Base-by-base conservation (phyloP, 2,888 invertebrate species). In the Orthonevra nobilis region DNA sequence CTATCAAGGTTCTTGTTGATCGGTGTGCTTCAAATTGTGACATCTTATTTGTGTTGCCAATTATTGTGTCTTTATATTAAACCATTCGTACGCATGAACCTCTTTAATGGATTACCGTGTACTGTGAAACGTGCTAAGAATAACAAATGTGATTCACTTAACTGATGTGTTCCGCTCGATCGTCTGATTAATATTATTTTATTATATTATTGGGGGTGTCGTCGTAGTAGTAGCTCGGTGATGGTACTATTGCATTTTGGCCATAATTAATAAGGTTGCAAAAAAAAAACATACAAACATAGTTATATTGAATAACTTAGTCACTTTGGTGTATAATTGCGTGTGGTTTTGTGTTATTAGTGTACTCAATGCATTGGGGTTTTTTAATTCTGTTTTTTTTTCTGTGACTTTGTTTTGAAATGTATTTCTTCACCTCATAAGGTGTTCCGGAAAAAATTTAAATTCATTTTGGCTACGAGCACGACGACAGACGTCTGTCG, bases 181-280 rank as follows among this genome's bases (percentile, higher is more conserved):
- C 42, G 42, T 20, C 56, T 58, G 56, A 17, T 17, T 48, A 17
- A 17, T n/a, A n/a, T n/a, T n/a, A n/a, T n/a, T n/a, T n/a, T n/a
- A n/a, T n/a, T n/a, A n/a, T n/a, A n/a, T n/a, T n/a, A n/a, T n/a
- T n/a, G n/a, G n/a, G 7, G 15, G 9, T 34, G 10, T 5, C 4
- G 36, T n/a, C 23, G 36, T 48, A 54, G 3, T 46, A 28, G 26
- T n/a, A 36, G 28, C 9, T 20, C 28, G 26, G 7, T 52, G 52
- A 34, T 52, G 54, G 42, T 60, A 48, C 68, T 64, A 60, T 61
- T 74, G 61, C 61, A 69, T 34, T 75, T 68, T 30, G 36, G 58
- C 34, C 52, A 36, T 46, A 10, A 12, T 34, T 26, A 66, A 36
- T 46, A 40, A 44, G 66, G 66, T 73, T 73, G 73, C 73, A 68